phyloP scores from a whole-genome alignment of 2,797 vertebrate genomes.

The Phoebastria nigripes region DNA sequence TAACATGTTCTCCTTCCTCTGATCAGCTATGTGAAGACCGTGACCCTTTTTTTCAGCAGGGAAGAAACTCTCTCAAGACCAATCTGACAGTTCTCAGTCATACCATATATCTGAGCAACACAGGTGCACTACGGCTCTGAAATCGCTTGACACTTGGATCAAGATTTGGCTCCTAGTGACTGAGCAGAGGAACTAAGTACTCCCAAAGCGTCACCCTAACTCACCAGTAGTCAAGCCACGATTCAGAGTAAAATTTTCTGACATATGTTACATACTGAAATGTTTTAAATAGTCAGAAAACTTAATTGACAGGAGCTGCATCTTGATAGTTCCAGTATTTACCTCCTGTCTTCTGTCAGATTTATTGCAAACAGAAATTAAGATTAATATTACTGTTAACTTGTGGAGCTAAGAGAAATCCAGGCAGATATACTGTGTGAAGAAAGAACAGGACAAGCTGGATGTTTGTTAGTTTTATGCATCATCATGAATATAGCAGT shows the following conservation, averaged over 20 bases:
- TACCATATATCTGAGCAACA: rapidly evolving
- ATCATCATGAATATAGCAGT: not conserved
- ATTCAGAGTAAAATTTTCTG: not conserved
- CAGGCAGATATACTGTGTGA: not conserved
- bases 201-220: not conserved
- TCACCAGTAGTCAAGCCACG: not conserved
- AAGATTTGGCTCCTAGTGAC: not conserved
- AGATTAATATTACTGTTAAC: not conserved
- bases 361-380: not conserved
- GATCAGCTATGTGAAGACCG: not conserved
- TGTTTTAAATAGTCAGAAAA: not conserved
- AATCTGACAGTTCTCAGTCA: not conserved
- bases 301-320: not conserved
- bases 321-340: not conserved
- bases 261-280: not conserved
- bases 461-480: not conserved
- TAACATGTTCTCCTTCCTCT: too few relatives aligned
- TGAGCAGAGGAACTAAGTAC: not conserved
- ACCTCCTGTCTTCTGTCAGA: not conserved
- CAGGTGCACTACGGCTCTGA: not conserved
- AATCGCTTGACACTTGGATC: rapidly evolving
- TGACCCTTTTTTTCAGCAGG: not conserved
- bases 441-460: not conserved
- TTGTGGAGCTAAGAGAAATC: not conserved
- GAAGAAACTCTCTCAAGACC: not conserved